These are phyloP conservation scores for Melanostoma scalare DNA, from an alignment of 2,888 invertebrate species.

Conservation along the genomic window DNA sequence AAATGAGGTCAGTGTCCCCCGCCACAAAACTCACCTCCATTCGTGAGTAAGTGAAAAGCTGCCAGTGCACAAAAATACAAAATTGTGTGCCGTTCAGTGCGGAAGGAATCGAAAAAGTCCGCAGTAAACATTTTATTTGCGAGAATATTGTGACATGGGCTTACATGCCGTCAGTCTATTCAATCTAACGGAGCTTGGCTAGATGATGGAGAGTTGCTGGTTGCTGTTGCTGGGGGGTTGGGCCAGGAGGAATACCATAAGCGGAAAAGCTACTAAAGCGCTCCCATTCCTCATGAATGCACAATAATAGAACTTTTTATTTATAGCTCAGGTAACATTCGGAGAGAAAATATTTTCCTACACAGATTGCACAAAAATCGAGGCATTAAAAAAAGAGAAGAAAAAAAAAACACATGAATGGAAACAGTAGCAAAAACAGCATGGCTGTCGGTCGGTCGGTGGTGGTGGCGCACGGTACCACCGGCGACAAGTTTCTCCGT, in stretches of 20 bases:
- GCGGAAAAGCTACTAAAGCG: slow-evolving; percentile 70
- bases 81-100: neutral
- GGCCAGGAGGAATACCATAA: slow-evolving; percentile 7
- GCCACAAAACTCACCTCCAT: slow-evolving; percentile 5
- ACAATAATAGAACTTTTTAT: slow-evolving; percentile 72
- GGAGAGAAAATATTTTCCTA: slow-evolving; percentile 60
- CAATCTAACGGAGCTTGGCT: slow-evolving; percentile 11
- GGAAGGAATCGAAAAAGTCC: slow-evolving; percentile 13
- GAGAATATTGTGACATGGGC: slow-evolving; percentile 40
- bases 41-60: slow-evolving; percentile 25
- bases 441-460: slow-evolving; percentile 6
- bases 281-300: slow-evolving; percentile 67
- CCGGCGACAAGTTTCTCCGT: slow-evolving; percentile 59
- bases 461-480: slow-evolving; percentile 4
- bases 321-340: slow-evolving; percentile 69
- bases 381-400: neutral
- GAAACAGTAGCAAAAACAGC: slow-evolving; percentile 41
- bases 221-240: no score
- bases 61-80: slow-evolving; percentile 31
- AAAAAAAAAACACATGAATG: slow-evolving; percentile 39
- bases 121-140: slow-evolving; percentile 38
- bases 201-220: neutral
- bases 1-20: slow-evolving; percentile 60
- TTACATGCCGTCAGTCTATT: slow-evolving; percentile 30
- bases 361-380: slow-evolving; percentile 20